These are phyloP conservation scores for Ifrita kowaldi DNA, from an alignment of 2,113 vertebrate genomes.

Conservation along the genomic window DNA sequence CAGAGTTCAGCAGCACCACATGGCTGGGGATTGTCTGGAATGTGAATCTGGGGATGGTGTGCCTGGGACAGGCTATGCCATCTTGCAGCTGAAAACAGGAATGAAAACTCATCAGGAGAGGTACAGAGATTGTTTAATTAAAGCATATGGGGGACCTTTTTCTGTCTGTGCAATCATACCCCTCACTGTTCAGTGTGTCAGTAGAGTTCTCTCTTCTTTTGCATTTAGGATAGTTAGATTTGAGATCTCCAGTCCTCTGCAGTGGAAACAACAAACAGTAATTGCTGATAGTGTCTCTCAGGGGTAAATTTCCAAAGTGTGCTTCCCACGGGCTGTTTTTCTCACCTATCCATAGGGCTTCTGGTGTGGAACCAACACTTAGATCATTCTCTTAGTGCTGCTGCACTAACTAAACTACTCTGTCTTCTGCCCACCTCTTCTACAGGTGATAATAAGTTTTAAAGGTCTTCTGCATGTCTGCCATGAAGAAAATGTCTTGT, in stretches of 20 bases:
- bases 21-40: neutral
- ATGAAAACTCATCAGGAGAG: neutral
- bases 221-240: neutral
- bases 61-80: neutral
- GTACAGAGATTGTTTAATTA: neutral
- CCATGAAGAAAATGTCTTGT: neutral
- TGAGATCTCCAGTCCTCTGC: neutral
- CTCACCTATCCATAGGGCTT: neutral
- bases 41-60: neutral
- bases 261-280: neutral
- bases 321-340: neutral
- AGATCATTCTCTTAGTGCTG: neutral
- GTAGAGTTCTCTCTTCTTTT: neutral
- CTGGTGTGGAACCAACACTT: neutral
- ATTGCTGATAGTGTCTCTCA: neutral
- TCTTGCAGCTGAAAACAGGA: neutral
- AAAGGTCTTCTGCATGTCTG: neutral
- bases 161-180: neutral
- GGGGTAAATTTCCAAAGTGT: neutral
- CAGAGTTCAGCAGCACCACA: rapidly evolving
- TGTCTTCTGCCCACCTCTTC: neutral
- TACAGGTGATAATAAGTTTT: neutral
- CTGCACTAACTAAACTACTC: neutral
- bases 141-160: neutral
- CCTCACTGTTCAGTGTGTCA: neutral